phyloP scores from a whole-genome alignment of 64 coral and sea anemone species.

The Actinia tenebrosa region DNA sequence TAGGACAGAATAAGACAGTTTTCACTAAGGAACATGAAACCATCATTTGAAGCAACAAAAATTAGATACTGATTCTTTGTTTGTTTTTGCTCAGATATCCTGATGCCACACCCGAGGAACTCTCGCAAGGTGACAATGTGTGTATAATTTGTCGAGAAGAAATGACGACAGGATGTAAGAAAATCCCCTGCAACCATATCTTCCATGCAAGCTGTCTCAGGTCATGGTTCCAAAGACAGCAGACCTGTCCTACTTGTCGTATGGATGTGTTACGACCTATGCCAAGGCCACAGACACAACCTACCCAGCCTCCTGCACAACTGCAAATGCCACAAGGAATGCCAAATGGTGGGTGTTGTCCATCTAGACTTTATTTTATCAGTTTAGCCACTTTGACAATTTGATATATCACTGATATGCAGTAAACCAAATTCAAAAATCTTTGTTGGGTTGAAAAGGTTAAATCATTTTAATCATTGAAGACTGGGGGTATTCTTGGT shows the following conservation, averaged over 20 bases:
- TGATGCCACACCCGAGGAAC: constrained; percentile 91
- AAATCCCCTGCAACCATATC: constrained; percentile 95
- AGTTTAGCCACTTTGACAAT: neutral
- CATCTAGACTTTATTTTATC: neutral
- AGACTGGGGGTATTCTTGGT: no score
- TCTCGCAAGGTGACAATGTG: constrained; percentile 93
- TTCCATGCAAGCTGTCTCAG: constrained; percentile 94
- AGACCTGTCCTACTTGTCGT: constrained; percentile 94
- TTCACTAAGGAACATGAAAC: no score
- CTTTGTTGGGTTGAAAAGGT: no score
- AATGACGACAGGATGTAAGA: constrained; percentile 94
- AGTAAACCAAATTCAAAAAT: no score
- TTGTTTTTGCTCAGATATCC: constrained; percentile 54
- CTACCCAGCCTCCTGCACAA: constrained; percentile 51
- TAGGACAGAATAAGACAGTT: no score
- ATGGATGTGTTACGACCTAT: constrained; percentile 83
- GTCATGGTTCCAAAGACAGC: constrained; percentile 96
- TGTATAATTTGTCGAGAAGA: constrained; percentile 98
- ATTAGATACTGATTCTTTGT: no score
- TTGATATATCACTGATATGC: no score
- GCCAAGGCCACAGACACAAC: constrained; percentile 8
- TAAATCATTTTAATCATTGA: no score
- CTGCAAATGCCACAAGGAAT: constrained; percentile 34
- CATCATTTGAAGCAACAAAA: no score
- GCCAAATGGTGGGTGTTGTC: neutral